Evolutionary conservation across 2,888 invertebrate genomes (phyloP), one percentile per base, ranked within the genome.

Genomic region (Lathronympha strigana): DNA sequence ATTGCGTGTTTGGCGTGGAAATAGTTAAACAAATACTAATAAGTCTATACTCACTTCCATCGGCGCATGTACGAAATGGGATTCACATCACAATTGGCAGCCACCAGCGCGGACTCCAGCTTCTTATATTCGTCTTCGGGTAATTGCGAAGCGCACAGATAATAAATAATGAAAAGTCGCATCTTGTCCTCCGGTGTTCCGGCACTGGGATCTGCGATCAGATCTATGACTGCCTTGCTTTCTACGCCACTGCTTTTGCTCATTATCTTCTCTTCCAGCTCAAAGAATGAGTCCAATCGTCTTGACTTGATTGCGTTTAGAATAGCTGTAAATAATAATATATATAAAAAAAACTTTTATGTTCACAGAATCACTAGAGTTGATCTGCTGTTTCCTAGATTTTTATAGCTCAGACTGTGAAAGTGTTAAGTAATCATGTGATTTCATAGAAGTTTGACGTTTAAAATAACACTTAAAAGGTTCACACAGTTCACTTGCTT

Each of bases 191-290:
- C 98, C 0, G 96, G 93, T 0, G 95, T 95, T 0, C 98, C 98
- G 49, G 97, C 96, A 69, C 96, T 96, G 0, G 96, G 94, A 85
- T 99, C 98, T 13, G 95, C 93, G 66, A 99, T 93, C 40, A 98
- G 93, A 73, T 99, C 98, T 80, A 97, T 87, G n/a, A 98, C 92
- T 23, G 96, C 95, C 83, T 97, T 96, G 80, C 97, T 98, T 70
- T 92, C 92, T 0, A 92, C 84, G 66, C 96, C 88, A 4, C 95
- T 94, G 72, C 95, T 94, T 88, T 96, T 97, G 55, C 96, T 97
- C 97, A 99, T 97, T 51, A 99, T 95, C 87, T 99, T 99, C 83
- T 99, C 99, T 92, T 99, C 99, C 67, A 98, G 92, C 88, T 99
- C 99, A 82, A 99, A 99, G 81, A 97, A 98, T 0, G 98, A 97